Percentiles rank a stretch among this genome's conserved stretches.
These are phyloP conservation scores for Drosophila nannoptera DNA, from an alignment of 1,140 invertebrate species.

Conservation along the genomic window DNA sequence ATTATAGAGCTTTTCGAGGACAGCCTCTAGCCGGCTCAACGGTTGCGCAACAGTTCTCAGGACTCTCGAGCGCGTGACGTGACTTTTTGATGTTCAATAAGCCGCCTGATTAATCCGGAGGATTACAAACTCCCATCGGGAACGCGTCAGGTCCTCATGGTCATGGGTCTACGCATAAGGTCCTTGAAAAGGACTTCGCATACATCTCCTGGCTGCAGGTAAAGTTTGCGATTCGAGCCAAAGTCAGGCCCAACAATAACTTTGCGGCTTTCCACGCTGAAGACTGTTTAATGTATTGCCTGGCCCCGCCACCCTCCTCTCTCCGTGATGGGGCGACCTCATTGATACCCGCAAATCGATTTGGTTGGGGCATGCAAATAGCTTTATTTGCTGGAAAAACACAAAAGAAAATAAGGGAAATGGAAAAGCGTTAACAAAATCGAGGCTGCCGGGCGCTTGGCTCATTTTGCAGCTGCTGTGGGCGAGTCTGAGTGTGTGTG, in stretches of 20 bases:
- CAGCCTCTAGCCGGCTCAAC: conserved; percentile 2
- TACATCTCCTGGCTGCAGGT: not conserved
- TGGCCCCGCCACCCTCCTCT: too few species aligned
- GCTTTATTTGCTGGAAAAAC: conserved; percentile 65
- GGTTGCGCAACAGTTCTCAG: conserved; percentile 3
- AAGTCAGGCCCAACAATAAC: conserved; percentile 1
- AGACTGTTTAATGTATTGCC: conserved; percentile 27
- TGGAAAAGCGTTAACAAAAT: conserved; percentile 60
- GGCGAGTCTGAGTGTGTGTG: too few species aligned
- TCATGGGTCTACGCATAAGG: not conserved
- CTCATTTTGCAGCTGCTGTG: conserved; percentile 27
- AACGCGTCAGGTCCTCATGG: too few species aligned
- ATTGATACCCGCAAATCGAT: conserved; percentile 75
- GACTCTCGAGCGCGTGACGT: too few species aligned
- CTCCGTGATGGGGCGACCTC: too few species aligned
- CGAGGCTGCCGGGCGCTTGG: conserved; percentile 43
- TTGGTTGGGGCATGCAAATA: conserved; percentile 76
- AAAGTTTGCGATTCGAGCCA: not conserved
- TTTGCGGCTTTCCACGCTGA: conserved; percentile 17
- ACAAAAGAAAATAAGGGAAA: conserved; percentile 15
- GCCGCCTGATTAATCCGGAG: not conserved
- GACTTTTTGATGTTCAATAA: not conserved
- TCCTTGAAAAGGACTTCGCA: not conserved
- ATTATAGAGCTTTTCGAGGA: conserved; percentile 16
- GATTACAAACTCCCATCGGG: too few species aligned